These are phyloP conservation scores for Ctenosaura bakeri DNA, from an alignment of 2,797 vertebrate genomes.

Conservation along the genomic window DNA sequence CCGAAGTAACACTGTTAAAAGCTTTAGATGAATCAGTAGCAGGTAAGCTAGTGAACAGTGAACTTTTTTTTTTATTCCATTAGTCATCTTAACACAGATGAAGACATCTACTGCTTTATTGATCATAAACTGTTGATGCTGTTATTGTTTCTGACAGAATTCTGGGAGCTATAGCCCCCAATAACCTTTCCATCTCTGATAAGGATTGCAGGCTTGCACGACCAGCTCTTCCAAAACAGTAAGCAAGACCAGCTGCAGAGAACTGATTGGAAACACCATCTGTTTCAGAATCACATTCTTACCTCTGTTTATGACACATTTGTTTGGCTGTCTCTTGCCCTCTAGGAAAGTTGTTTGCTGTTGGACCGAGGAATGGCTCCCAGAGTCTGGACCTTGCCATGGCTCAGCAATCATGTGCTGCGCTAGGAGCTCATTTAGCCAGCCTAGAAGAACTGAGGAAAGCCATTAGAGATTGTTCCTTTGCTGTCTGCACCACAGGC, in stretches of 20 bases:
- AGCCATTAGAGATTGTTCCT: constrained; percentile 88
- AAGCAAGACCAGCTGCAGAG: too few species aligned
- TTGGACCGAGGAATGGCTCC: constrained; percentile 85
- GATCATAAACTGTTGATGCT: background rate
- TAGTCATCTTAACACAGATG: background rate
- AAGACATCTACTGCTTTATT: background rate
- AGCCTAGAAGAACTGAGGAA: constrained; percentile 87
- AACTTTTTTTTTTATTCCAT: background rate
- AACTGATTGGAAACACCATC: background rate
- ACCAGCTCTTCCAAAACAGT: background rate
- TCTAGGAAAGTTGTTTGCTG: constrained; percentile 89
- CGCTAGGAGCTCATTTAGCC: constrained; percentile 85
- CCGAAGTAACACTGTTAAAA: background rate
- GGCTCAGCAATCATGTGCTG: constrained; percentile 81
- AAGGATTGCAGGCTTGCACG: background rate
- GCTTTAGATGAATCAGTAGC: background rate
- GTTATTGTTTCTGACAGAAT: background rate
- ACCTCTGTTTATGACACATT: constrained; percentile 17
- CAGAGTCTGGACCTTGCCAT: constrained; percentile 78
- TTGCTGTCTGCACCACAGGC: constrained; percentile 86
- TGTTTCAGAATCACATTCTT: background rate
- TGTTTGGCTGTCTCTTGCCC: constrained; percentile 57
- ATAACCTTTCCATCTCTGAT: background rate
- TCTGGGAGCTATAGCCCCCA: background rate
- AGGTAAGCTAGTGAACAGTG: background rate